Conservation (phyloP, 2,797 vertebrate genomes). For the Propithecus perrieri region DNA sequence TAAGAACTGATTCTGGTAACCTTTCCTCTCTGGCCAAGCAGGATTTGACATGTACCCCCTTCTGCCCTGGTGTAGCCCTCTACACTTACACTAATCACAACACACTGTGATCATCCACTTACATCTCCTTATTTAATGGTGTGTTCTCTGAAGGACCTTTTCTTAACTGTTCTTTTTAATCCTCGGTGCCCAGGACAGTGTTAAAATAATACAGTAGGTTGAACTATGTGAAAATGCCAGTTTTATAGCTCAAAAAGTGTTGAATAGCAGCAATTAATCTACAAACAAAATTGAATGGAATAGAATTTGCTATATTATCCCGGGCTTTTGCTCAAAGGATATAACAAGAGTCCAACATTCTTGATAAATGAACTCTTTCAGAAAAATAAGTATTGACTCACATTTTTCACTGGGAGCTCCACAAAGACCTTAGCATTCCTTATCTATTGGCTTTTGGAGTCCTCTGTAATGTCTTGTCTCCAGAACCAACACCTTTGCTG, state of each 20-base stretch:
- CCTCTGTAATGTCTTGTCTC: background rate
- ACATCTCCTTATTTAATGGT: background rate
- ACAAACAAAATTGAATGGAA: background rate
- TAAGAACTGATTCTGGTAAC: background rate
- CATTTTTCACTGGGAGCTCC: background rate
- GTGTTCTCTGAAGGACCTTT: background rate
- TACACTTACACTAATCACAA: background rate
- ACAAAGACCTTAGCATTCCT: background rate
- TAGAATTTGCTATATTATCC: background rate
- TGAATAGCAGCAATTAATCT: background rate
- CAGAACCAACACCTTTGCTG: background rate
- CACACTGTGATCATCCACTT: background rate
- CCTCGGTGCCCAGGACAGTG: background rate
- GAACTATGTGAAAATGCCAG: background rate
- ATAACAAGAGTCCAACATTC: constrained; percentile 5
- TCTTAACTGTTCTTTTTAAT: background rate
- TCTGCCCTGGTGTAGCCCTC: background rate
- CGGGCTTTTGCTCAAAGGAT: background rate
- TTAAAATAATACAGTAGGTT: background rate
- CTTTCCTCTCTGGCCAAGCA: background rate
- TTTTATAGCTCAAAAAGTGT: background rate
- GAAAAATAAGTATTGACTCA: background rate
- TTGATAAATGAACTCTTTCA: constrained; percentile 1
- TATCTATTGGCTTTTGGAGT: background rate
- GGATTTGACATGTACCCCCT: background rate